Evolutionary conservation across 2,113 vertebrate species (phyloP).

Genomic region (Leptocoma aspasia): DNA sequence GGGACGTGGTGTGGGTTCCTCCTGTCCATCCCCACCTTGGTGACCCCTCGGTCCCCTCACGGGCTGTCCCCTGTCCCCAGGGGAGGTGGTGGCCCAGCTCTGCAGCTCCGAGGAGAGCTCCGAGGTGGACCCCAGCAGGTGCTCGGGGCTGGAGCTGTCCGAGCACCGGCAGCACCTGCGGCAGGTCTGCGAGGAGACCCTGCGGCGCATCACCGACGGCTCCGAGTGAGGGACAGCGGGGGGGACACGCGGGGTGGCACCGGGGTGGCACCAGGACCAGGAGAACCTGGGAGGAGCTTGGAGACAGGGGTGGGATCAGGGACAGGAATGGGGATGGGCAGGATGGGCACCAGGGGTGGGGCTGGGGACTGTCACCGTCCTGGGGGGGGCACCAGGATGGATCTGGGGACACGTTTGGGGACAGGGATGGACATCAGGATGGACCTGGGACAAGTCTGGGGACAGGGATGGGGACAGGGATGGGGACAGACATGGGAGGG

Average conservation of each 20-base stretch:
- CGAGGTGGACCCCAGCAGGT: conserved; percentile 89
- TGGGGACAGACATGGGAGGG: too few species aligned
- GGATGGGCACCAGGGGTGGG: neutral
- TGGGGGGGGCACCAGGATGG: neutral
- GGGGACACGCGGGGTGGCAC: neutral
- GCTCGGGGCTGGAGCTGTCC: conserved; percentile 72
- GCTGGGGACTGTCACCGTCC: neutral
- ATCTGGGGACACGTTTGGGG: neutral
- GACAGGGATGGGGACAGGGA: neutral
- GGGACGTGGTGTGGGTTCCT: neutral
- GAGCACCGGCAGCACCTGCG: conserved; percentile 80
- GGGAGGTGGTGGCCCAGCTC: conserved; percentile 75
- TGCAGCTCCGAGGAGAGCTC: conserved; percentile 78
- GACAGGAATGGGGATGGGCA: too few species aligned
- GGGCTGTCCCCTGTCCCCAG: neutral
- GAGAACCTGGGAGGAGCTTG: neutral
- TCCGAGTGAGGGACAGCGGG: conserved; percentile 69
- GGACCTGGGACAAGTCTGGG: neutral
- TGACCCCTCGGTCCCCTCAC: neutral
- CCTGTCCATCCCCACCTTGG: neutral
- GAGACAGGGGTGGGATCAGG: rapidly evolving
- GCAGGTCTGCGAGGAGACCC: conserved; percentile 81
- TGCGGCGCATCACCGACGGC: conserved; percentile 78
- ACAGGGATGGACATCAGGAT: too few species aligned
- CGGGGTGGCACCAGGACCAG: neutral